Conservation (phyloP, 2,888 invertebrate species). For the Nomada goodeniana region DNA sequence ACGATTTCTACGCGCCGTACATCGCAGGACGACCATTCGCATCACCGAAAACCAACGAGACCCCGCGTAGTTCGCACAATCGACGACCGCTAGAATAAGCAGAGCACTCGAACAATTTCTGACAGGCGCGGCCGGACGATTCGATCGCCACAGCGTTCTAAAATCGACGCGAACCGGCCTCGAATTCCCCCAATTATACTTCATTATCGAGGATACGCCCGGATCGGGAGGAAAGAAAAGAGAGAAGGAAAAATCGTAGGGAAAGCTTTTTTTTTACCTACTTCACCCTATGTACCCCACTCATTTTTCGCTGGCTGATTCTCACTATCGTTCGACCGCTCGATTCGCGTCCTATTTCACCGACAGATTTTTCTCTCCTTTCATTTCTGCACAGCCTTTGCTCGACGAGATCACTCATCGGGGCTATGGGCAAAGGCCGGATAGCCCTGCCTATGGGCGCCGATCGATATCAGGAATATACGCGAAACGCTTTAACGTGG, state of each 20-base stretch:
- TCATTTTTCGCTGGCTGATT: constrained; percentile 1
- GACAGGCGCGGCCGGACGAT: background rate
- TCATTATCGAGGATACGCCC: constrained; percentile 13
- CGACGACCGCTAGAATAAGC: too few relatives aligned
- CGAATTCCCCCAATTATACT: constrained; percentile 13
- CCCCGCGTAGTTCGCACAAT: too few relatives aligned
- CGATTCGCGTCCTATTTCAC: background rate
- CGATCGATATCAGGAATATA: constrained; percentile 68
- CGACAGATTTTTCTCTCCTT: background rate
- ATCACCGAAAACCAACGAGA: too few relatives aligned
- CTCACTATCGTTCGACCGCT: background rate
- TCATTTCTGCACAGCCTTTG: constrained; percentile 16
- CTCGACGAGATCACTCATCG: constrained; percentile 37
- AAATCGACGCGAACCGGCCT: background rate
- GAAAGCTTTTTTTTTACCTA: constrained; percentile 4
- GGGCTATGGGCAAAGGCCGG: constrained; percentile 39
- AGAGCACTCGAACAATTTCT: too few relatives aligned
- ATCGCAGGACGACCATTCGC: too few relatives aligned
- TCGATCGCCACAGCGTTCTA: background rate
- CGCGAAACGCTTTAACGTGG: constrained; percentile 70
- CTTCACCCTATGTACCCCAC: background rate
- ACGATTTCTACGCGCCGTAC: background rate
- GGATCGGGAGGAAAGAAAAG: background rate
- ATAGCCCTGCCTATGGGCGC: constrained; percentile 24
- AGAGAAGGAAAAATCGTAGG: background rate